Percentiles rank a stretch among this genome's conserved stretches.
Conservation (phyloP, 2,797 vertebrate species). For the Pagetopsis macropterus region DNA sequence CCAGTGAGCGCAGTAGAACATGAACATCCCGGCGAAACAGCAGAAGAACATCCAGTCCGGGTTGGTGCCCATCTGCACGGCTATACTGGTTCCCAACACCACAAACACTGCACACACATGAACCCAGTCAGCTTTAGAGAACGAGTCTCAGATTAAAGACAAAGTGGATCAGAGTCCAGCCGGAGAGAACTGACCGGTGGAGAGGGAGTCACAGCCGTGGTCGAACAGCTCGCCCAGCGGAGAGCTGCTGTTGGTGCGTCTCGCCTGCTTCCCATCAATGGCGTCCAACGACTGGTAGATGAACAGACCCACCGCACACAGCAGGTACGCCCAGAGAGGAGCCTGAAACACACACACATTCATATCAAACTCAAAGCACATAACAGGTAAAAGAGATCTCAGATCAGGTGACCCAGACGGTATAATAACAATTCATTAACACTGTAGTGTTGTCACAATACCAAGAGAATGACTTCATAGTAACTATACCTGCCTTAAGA, state of each 20-base stretch:
- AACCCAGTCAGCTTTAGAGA: not conserved
- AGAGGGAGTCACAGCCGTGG: constrained; percentile 98
- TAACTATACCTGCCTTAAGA: too few relatives aligned
- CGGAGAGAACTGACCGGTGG: constrained; percentile 86
- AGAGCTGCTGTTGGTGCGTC: constrained; percentile 96
- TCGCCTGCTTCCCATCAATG: constrained; percentile 97
- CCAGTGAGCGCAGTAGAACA: constrained; percentile 99
- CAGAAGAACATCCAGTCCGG: constrained; percentile 99
- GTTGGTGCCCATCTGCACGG: constrained; percentile 96
- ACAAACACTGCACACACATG: constrained; percentile 89
- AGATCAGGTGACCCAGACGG: too few relatives aligned
- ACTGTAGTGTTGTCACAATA: too few relatives aligned
- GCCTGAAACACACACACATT: constrained; percentile 78
- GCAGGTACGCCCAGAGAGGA: constrained; percentile 94
- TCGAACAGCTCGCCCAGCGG: constrained; percentile 98
- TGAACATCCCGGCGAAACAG: constrained; percentile 98
- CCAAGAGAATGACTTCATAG: too few relatives aligned
- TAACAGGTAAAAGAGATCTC: too few relatives aligned
- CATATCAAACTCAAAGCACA: not conserved
- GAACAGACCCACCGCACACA: constrained; percentile 95
- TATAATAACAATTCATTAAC: too few relatives aligned
- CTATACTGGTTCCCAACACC: constrained; percentile 96
- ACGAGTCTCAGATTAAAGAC: not conserved
- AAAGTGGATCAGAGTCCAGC: fast-evolving
- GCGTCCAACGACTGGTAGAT: constrained; percentile 98